Conservation (phyloP, 1,140 invertebrate species). For the Nephotettix cincticeps region DNA sequence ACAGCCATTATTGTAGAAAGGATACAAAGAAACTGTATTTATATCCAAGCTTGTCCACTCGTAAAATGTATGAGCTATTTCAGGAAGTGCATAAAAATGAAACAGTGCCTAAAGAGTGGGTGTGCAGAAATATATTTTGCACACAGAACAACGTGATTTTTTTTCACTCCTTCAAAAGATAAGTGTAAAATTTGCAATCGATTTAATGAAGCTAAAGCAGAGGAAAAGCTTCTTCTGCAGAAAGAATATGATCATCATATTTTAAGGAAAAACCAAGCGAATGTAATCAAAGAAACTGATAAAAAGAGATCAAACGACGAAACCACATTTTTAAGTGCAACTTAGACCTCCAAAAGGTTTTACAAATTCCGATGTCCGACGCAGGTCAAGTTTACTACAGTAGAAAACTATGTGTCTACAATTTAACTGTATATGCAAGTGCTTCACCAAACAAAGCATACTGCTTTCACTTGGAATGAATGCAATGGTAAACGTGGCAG, state of each 20-base stretch:
- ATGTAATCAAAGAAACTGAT: slow-evolving; percentile 12
- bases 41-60: slow-evolving; percentile 4
- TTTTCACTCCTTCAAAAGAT: slow-evolving; percentile 20
- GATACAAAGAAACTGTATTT: slow-evolving; percentile 16
- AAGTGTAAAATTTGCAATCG: slow-evolving; percentile 17
- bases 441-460: slow-evolving; percentile 30
- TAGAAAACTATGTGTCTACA: slow-evolving; percentile 35
- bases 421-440: slow-evolving; percentile 37
- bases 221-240: neutral
- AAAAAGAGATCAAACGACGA: neutral
- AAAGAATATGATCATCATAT: slow-evolving; percentile 21
- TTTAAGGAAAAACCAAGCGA: slow-evolving; percentile 13
- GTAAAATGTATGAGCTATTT: slow-evolving; percentile 24
- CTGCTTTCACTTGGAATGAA: slow-evolving; percentile 35
- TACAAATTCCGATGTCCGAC: slow-evolving; percentile 32
- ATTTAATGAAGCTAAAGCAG: slow-evolving; percentile 14
- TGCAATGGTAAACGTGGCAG: slow-evolving; percentile 36
- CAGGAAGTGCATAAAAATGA: slow-evolving; percentile 9
- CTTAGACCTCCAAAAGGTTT: too few relatives aligned
- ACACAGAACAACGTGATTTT: slow-evolving; percentile 18
- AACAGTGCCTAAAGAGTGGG: neutral
- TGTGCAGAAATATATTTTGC: slow-evolving; percentile 22
- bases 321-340: slow-evolving; percentile 18
- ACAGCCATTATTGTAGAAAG: slow-evolving; percentile 20
- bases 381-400: slow-evolving; percentile 34